Conservation (phyloP, 2,113 vertebrate species). For the Gambusia holbrooki region DNA sequence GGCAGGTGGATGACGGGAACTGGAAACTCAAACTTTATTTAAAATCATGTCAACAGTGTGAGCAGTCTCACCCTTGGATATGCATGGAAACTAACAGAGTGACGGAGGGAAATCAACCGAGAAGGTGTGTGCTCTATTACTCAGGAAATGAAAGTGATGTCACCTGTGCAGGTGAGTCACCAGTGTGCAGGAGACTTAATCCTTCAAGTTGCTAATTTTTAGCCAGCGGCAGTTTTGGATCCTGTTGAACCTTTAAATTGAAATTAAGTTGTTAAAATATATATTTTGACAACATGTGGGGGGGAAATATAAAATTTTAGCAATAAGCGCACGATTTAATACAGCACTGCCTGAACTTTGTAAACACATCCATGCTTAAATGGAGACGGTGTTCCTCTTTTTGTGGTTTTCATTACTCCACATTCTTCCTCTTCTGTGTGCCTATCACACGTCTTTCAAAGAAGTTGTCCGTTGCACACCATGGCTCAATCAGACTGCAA, state of each 20-base stretch:
- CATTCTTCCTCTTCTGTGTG: slow-evolving; percentile 26
- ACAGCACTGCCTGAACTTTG: not conserved
- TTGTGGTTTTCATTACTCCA: slow-evolving; percentile 6
- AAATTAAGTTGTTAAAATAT: not conserved
- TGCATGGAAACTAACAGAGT: not conserved
- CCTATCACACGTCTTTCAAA: slow-evolving; percentile 13
- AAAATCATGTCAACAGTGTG: not conserved
- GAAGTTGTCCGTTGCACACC: slow-evolving; percentile 8
- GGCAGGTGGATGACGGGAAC: not conserved
- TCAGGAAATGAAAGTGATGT: not conserved
- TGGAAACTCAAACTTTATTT: not conserved
- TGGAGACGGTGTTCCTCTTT: slow-evolving; percentile 35
- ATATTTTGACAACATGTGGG: not conserved
- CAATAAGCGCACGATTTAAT: not conserved
- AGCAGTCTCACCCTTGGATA: not conserved
- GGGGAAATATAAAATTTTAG: not conserved
- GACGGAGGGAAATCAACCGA: not conserved
- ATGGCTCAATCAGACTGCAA: slow-evolving; percentile 10
- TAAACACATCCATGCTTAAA: not conserved
- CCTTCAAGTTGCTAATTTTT: not conserved
- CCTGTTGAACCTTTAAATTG: not conserved
- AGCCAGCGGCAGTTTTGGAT: not conserved
- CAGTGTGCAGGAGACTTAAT: not conserved
- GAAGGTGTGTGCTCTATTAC: not conserved
- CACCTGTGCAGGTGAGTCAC: not conserved